Evolutionary conservation across 1,140 invertebrate species (phyloP), one percentile per base, ranked within the genome.

Genomic region (Rhyzopertha dominica): DNA sequence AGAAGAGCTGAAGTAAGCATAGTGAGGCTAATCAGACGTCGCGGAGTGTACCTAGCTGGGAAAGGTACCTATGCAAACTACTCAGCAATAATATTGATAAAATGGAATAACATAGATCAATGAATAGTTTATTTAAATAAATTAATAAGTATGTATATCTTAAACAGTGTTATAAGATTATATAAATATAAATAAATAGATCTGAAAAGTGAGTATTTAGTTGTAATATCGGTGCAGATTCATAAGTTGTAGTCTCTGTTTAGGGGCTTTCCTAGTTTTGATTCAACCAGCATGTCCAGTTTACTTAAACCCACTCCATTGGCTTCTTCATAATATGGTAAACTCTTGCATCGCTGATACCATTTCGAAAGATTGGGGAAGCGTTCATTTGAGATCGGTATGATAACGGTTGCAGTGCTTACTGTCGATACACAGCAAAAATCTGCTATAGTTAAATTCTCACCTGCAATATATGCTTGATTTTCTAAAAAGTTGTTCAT

Each of bases 401-500:
- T 56, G 13, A 62, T 54, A 17, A 62, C 49, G n/a, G 54, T 59
- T 16, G 57, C 57, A 19, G 59, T 58, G 45, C 59, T 65, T 9
- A 70, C 35, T 3, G 64, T 65, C n/a, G 66, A 48, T 1, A 65
- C 55, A 43, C 61, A 66, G 34, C 59, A 65, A 28, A 70, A 37
- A 53, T 68, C 66, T 4, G 66, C 67, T 14, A 69, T 36, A 10
- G 67, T 67, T 7, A 69, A 34, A 10, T 31, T 39, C 36, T 65
- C 56, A 19, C 59, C 59, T 10, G 55, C 58, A 16, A 69, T 34
- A 47, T 58, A 69, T n/a, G 63, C 46, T n/a, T 61, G 63, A 1
- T 68, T 70, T 30, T 76, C 66, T 3, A 82, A 60, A 51, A 74
- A 74, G 17, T 53, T 65, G 40, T 82, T 75, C 7, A 79, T 52